Conservation (phyloP, 2,797 vertebrate genomes). For the Spinibarbus caldwelli region DNA sequence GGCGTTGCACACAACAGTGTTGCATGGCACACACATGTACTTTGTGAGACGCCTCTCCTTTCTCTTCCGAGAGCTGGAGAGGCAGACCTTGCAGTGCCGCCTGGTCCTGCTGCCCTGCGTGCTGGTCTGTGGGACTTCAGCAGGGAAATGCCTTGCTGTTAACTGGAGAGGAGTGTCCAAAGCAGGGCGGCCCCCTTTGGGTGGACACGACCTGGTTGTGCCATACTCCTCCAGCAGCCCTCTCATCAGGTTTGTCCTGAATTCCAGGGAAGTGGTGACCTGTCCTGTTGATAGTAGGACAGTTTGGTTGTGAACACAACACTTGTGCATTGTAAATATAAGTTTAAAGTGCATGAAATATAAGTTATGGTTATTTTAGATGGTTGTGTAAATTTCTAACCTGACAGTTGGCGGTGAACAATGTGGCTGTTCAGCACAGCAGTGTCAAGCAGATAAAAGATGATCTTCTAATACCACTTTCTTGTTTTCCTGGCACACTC, state of each 20-base stretch:
- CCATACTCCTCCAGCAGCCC: background rate
- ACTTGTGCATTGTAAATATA: too few relatives aligned
- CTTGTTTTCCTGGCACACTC: background rate
- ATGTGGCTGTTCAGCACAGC: background rate
- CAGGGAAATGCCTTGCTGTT: background rate
- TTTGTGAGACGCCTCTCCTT: too few relatives aligned
- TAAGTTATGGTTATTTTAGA: background rate
- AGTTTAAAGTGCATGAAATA: too few relatives aligned
- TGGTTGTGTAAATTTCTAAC: background rate
- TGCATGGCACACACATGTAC: background rate
- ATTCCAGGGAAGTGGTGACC: background rate
- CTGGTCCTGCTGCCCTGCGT: background rate
- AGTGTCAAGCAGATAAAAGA: background rate
- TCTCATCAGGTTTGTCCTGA: background rate
- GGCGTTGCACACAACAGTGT: background rate
- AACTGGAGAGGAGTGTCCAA: background rate
- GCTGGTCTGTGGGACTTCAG: background rate
- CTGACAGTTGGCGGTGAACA: background rate
- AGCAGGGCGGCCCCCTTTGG: background rate
- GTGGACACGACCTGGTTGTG: background rate
- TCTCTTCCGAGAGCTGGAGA: background rate
- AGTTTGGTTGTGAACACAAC: too few relatives aligned
- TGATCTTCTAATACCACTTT: background rate
- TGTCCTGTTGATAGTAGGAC: background rate
- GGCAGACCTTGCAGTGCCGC: background rate